These are phyloP conservation scores for Scaptomyza pallida DNA, from an alignment of 1,140 invertebrate species.

Conservation along the genomic window DNA sequence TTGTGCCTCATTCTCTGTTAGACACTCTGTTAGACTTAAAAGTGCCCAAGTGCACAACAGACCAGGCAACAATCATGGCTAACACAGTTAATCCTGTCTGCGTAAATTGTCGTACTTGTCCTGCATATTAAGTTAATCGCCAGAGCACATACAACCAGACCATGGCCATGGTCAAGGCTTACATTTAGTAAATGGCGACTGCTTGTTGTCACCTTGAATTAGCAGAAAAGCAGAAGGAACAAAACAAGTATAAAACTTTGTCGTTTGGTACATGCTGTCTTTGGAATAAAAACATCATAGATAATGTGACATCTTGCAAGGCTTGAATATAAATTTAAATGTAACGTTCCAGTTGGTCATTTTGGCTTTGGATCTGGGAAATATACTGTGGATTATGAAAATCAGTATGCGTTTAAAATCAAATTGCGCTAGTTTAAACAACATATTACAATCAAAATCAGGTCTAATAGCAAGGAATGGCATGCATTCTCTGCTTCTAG, in stretches of 20 bases:
- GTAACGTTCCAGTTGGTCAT: too few relatives aligned
- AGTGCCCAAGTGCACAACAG: constrained; percentile 35
- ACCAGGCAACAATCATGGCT: constrained; percentile 14
- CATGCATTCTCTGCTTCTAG: too few relatives aligned
- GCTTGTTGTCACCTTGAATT: background rate
- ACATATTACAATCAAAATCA: too few relatives aligned
- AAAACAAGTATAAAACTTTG: background rate
- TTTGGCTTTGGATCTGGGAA: too few relatives aligned
- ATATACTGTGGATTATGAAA: too few relatives aligned
- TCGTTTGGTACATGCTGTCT: background rate
- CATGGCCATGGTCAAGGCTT: constrained; percentile 2
- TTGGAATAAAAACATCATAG: background rate
- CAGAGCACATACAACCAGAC: background rate
- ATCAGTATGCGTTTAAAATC: too few relatives aligned
- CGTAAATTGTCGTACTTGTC: constrained; percentile 40
- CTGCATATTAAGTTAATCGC: constrained; percentile 43
- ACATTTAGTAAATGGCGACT: background rate
- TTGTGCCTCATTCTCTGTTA: too few relatives aligned
- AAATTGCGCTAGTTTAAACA: too few relatives aligned
- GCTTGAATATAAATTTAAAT: too few relatives aligned
- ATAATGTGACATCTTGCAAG: too few relatives aligned
- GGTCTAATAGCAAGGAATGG: too few relatives aligned
- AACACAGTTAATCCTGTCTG: constrained; percentile 58
- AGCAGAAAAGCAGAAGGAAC: background rate
- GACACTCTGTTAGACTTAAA: constrained; percentile 12